phyloP scores from a whole-genome alignment of 2,113 vertebrate genomes.

The Aspidoscelis tigris region DNA sequence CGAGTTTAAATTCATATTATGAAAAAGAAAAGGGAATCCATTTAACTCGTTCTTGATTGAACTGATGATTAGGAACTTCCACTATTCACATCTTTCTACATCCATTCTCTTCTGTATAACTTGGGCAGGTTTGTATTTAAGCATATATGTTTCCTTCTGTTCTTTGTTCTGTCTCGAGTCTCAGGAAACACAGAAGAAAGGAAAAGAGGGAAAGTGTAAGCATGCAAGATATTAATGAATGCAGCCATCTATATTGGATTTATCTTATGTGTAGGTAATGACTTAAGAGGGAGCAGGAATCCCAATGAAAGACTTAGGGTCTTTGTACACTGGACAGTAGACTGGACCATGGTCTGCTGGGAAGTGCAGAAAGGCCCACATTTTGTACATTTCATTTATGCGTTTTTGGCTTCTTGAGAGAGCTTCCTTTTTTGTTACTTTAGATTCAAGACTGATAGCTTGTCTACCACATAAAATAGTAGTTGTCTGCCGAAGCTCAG shows the following conservation, averaged over 20 bases:
- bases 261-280: too few relatives aligned
- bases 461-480: background rate
- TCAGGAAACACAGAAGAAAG: too few relatives aligned
- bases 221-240: too few relatives aligned
- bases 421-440: background rate
- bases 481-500: conserved; percentile 29
- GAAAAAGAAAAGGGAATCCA: background rate
- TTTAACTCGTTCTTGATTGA: conserved; percentile 27
- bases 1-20: conserved; percentile 13
- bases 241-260: too few relatives aligned
- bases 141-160: background rate
- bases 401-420: background rate
- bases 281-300: too few relatives aligned
- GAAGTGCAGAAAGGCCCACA: too few relatives aligned
- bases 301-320: too few relatives aligned
- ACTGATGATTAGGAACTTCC: conserved; percentile 15
- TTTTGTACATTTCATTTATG: background rate
- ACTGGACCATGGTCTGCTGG: too few relatives aligned
- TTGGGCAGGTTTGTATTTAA: background rate
- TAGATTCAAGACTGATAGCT: background rate
- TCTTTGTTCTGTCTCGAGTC: background rate
- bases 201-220: too few relatives aligned
- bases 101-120: background rate
- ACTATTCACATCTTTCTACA: too few relatives aligned
- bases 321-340: too few relatives aligned